phyloP scores from a whole-genome alignment of 1,140 invertebrate species.

The Leptonema lineaticorne region DNA sequence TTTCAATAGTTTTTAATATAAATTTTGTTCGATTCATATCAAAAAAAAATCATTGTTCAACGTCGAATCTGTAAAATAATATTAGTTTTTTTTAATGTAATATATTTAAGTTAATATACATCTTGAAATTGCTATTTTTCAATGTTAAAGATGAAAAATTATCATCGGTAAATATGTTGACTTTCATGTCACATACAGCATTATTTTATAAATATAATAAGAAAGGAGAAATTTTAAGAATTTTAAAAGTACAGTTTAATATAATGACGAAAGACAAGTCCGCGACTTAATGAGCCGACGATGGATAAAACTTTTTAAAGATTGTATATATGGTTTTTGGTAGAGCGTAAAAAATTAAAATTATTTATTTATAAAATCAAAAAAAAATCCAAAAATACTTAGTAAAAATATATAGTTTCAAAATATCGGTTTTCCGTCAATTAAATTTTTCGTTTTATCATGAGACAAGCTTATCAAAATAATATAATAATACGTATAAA shows the following conservation, averaged over 20 bases:
- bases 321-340: too few relatives aligned
- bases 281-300: constrained; percentile 25
- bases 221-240: constrained; percentile 8
- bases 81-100: neutral
- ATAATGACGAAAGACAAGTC: constrained; percentile 25
- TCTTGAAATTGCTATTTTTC: neutral
- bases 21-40: neutral
- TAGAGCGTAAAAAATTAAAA: too few relatives aligned
- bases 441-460: too few relatives aligned
- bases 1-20: neutral
- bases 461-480: too few relatives aligned
- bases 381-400: too few relatives aligned
- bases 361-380: too few relatives aligned
- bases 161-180: neutral
- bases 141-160: too few relatives aligned
- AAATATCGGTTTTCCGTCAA: too few relatives aligned
- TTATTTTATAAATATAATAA: neutral
- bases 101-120: too few relatives aligned
- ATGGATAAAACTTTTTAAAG: constrained; percentile 19
- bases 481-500: too few relatives aligned
- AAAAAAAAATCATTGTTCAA: neutral
- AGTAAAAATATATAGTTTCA: too few relatives aligned
- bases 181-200: neutral
- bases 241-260: constrained; percentile 19
- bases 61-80: neutral